Evolutionary conservation across 1,140 invertebrate species (phyloP).

Genomic region (Calliopsis andreniformis): DNA sequence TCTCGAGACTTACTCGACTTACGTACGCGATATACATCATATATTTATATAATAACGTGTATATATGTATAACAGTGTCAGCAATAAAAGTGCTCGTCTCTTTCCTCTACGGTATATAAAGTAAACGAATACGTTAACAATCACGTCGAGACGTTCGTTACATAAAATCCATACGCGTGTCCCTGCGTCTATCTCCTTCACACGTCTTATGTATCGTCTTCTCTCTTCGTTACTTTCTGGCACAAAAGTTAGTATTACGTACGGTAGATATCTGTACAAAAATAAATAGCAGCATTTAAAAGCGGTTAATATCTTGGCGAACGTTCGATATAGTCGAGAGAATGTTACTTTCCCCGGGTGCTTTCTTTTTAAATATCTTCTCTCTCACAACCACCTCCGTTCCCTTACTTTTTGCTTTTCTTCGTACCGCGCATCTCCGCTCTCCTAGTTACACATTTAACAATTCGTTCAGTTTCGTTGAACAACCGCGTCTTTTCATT

Average conservation of each 20-base stretch:
- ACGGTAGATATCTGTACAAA: slow-evolving; percentile 74
- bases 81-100: slow-evolving; percentile 27
- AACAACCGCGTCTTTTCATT: slow-evolving; percentile 18
- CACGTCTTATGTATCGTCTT: slow-evolving; percentile 39
- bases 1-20: not conserved
- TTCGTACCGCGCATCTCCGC: slow-evolving; percentile 14
- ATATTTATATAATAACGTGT: slow-evolving; percentile 21
- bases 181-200: not conserved
- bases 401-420: slow-evolving; percentile 35
- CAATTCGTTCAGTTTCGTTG: slow-evolving; percentile 41
- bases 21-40: not conserved
- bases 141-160: slow-evolving; percentile 30
- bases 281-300: slow-evolving; percentile 73
- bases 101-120: slow-evolving; percentile 11
- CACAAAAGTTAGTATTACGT: slow-evolving; percentile 68
- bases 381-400: slow-evolving; percentile 39
- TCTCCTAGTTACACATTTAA: slow-evolving; percentile 53
- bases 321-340: not conserved
- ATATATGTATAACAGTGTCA: slow-evolving; percentile 22
- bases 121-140: slow-evolving; percentile 41
- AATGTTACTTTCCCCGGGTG: slow-evolving; percentile 6
- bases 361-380: slow-evolving; percentile 31
- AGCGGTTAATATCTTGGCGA: slow-evolving; percentile 41
- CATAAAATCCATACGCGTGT: slow-evolving; percentile 6
- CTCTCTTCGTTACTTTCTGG: slow-evolving; percentile 68